Evolutionary conservation across 2,113 vertebrate species (phyloP).

Genomic region (Cynopterus brachyotis): DNA sequence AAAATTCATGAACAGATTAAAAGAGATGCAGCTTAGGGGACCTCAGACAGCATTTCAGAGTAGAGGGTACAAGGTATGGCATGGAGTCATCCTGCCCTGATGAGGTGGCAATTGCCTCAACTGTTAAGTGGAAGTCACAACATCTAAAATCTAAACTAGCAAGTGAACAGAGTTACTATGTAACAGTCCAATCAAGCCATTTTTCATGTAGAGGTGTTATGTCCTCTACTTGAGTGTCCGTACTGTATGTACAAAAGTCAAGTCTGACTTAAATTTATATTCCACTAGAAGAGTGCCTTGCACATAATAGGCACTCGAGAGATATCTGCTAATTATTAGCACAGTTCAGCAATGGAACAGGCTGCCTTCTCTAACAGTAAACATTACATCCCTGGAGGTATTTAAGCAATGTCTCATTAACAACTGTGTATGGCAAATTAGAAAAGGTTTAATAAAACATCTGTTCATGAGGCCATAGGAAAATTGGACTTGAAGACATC

Average conservation of each 20-base stretch:
- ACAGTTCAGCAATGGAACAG: not conserved
- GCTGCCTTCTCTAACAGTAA: not conserved
- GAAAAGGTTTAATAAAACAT: conserved; percentile 34
- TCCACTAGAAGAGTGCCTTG: not conserved
- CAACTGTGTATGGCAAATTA: conserved; percentile 12
- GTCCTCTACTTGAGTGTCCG: not conserved
- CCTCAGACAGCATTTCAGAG: not conserved
- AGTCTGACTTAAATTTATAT: not conserved
- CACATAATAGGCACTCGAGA: not conserved
- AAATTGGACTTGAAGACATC: not conserved
- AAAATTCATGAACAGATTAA: not conserved
- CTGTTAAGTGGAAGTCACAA: not conserved
- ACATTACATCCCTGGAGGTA: not conserved
- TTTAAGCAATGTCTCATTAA: conserved; percentile 36
- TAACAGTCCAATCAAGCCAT: not conserved
- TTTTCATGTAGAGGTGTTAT: not conserved
- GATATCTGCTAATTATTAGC: not conserved
- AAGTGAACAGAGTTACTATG: not conserved
- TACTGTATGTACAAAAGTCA: not conserved
- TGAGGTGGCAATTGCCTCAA: not conserved
- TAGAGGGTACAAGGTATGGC: not conserved
- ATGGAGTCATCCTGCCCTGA: not conserved
- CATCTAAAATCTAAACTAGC: not conserved
- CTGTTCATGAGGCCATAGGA: not conserved
- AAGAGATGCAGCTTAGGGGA: not conserved